phyloP scores from a whole-genome alignment of 2,113 vertebrate species.

The Lasiurus cinereus region DNA sequence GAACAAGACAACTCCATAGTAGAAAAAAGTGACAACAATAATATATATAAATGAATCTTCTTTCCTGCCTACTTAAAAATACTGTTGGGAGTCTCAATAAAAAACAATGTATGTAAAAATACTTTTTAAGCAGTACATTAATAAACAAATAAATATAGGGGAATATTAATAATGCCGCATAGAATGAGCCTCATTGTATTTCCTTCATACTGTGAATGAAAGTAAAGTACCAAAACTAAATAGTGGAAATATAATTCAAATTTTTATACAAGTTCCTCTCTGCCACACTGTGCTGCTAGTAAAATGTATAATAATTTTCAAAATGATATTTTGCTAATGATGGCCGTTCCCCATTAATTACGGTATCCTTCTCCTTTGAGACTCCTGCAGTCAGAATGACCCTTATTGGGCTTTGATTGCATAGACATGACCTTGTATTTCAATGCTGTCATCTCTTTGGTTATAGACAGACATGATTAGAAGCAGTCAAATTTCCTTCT shows the following conservation, averaged over 20 bases:
- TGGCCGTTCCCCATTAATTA: slow-evolving; percentile 18
- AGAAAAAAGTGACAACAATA: not conserved
- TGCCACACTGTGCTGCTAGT: not conserved
- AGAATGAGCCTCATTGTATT: not conserved
- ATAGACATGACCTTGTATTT: slow-evolving; percentile 19
- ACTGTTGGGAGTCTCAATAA: not conserved
- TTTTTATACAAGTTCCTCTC: not conserved
- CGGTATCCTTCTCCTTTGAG: not conserved
- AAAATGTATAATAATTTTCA: slow-evolving; percentile 8
- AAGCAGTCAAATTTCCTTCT: slow-evolving; percentile 35
- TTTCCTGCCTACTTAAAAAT: not conserved
- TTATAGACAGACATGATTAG: slow-evolving; percentile 23
- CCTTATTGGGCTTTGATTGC: not conserved
- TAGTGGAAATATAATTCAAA: not conserved
- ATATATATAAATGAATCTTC: not conserved
- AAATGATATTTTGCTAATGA: not conserved
- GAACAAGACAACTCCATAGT: not conserved
- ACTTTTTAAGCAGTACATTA: not conserved
- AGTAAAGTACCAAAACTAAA: not conserved
- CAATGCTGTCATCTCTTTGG: not conserved
- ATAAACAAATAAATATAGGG: not conserved
- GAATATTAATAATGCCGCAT: not conserved
- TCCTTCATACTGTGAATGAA: not conserved
- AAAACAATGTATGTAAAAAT: not conserved
- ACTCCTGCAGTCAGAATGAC: not conserved